Evolutionary conservation across 2,797 vertebrate species (phyloP).

Genomic region (Mareca penelope): DNA sequence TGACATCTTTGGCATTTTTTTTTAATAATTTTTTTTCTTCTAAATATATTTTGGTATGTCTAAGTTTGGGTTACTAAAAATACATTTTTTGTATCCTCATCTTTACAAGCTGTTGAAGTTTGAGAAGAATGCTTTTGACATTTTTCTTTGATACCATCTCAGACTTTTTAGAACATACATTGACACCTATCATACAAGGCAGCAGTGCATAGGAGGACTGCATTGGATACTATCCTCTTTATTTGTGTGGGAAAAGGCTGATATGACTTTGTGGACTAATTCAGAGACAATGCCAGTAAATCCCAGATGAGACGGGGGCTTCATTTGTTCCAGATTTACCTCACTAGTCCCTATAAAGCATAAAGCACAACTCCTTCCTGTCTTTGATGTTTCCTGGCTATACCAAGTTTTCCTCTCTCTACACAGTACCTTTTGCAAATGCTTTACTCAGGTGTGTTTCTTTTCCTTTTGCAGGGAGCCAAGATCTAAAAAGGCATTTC

Average conservation of each 20-base stretch:
- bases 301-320: not conserved
- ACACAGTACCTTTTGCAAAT: not conserved
- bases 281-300: not conserved
- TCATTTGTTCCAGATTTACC: not conserved
- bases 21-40: not conserved
- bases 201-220: not conserved
- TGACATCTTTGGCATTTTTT: not conserved
- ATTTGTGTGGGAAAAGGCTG: not conserved
- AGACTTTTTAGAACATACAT: not conserved
- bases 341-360: not conserved
- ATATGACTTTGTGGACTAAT: not conserved
- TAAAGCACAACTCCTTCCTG: accelerated
- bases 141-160: not conserved
- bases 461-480: not conserved
- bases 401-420: not conserved
- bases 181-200: not conserved
- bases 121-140: not conserved
- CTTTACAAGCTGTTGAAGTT: not conserved
- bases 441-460: not conserved
- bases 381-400: not conserved
- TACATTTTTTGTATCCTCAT: not conserved
- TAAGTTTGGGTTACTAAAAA: not conserved
- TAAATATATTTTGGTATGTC: not conserved
- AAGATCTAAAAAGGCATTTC: not conserved
- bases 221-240: not conserved